These are phyloP conservation scores for Peromyscus melanophrys DNA, from an alignment of 2,797 vertebrate species.

Conservation along the genomic window DNA sequence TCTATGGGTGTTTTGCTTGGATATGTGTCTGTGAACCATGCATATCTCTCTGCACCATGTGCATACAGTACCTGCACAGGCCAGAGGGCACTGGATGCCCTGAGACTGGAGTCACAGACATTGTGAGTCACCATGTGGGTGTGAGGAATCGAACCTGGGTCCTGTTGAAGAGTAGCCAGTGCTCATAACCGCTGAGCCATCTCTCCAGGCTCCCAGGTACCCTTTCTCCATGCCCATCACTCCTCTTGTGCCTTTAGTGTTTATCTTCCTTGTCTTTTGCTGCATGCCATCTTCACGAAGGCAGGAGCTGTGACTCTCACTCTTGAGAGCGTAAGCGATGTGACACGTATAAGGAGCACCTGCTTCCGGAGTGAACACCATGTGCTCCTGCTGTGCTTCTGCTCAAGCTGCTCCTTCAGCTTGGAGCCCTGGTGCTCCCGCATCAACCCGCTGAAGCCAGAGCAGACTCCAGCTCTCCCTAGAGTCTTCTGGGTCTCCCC, in stretches of 20 bases:
- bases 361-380: neutral
- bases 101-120: neutral
- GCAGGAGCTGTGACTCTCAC: neutral
- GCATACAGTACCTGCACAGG: neutral
- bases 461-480: neutral
- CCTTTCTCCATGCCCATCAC: neutral
- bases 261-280: neutral
- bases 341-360: no score
- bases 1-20: neutral
- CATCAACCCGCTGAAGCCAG: neutral
- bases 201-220: neutral
- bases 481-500: neutral
- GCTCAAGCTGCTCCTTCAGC: neutral
- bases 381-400: neutral
- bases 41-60: neutral
- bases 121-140: neutral
- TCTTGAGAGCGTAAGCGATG: neutral
- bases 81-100: neutral
- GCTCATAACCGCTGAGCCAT: neutral
- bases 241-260: neutral
- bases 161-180: neutral
- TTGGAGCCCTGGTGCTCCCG: neutral
- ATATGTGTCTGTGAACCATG: neutral
- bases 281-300: neutral
- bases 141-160: neutral